Conservation (phyloP, 2,888 invertebrate species). For the Dilophus febrilis region DNA sequence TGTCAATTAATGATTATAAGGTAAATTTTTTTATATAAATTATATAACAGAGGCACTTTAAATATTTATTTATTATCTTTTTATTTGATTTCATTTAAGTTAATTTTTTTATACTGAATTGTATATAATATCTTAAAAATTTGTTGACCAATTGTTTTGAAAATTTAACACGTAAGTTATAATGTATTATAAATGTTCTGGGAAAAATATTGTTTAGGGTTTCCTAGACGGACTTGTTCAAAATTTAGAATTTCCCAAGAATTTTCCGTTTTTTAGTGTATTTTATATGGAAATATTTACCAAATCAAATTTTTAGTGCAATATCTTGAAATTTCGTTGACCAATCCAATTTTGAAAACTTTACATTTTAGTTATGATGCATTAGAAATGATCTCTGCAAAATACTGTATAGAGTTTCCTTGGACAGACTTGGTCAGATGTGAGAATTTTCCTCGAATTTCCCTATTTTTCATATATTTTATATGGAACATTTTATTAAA, state of each 20-base stretch:
- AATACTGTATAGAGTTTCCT: too few relatives aligned
- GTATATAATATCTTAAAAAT: background rate
- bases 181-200: too few relatives aligned
- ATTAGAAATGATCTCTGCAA: too few relatives aligned
- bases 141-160: too few relatives aligned
- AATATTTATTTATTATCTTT: background rate
- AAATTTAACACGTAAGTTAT: too few relatives aligned
- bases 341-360: too few relatives aligned
- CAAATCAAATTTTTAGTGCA: background rate
- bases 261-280: background rate
- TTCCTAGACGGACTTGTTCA: too few relatives aligned
- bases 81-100: background rate
- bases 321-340: too few relatives aligned
- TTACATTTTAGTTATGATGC: too few relatives aligned
- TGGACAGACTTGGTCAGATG: too few relatives aligned
- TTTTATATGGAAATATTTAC: background rate
- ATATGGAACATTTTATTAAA: background rate
- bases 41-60: background rate
- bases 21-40: conserved; percentile 28
- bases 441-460: background rate
- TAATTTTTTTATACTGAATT: background rate
- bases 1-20: conserved; percentile 48
- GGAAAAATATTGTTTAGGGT: too few relatives aligned
- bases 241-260: background rate
- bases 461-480: background rate